Evolutionary conservation across 2,888 invertebrate species (phyloP), one percentile per base, ranked within the genome.

Genomic region (Chrysolina haemoptera): DNA sequence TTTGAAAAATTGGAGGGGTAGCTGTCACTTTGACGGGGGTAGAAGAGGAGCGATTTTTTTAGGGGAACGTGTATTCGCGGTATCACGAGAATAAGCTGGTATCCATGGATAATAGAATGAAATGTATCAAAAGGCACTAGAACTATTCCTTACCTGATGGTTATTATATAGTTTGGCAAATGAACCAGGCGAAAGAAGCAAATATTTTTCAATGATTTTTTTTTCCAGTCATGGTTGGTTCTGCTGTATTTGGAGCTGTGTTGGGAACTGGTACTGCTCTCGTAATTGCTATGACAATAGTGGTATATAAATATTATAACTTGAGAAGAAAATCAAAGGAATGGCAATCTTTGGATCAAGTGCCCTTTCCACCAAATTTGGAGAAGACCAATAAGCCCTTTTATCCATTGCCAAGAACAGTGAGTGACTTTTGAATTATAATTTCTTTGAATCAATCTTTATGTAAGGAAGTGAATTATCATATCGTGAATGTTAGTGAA

Each of bases 191-290:
- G 4, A 35, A 35, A 35, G 0, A 6, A 35, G 8, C 35, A 6
- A 8, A 35, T 14, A 2, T 43, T 43, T 14, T 8, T 43, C 43
- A 43, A 43, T 14, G 8, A 8, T 14, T 41, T 72, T 43, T 11
- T 66, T 70, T 71, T 35, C 11, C 62, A 63, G 73, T 65, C 68
- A 91, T 93, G 91, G 91, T 92, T 71, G 91, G 91, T 66, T 91
- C 92, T n/a, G 92, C 92, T 55, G 91, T 93, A 46, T 86, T 93
- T 73, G 93, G 93, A 18, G 93, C 93, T 55, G 93, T 92, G 8
- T 89, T 92, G 1, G 93, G 93, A 55, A 92, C 92, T 2, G 93
- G 93, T 8, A 87, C 92, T 75, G 92, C 92, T 0, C 86, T 93
- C 35, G 85, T 93, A 70, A 90, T 93, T 46, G 93, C 92, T 12